Conservation (phyloP, 2,888 invertebrate species). For the Orthosia gracilis region DNA sequence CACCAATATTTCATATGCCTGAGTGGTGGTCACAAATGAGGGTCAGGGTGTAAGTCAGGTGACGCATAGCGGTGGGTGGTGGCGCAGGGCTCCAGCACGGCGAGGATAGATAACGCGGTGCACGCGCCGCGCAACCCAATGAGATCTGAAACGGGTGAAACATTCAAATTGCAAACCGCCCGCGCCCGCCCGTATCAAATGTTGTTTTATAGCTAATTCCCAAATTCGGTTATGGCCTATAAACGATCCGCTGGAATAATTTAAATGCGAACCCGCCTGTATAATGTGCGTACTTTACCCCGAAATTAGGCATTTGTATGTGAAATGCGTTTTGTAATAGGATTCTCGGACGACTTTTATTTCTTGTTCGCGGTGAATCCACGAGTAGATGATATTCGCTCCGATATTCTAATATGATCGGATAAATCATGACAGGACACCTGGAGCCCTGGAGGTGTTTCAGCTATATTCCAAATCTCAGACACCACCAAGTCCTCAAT, state of each 20-base stretch:
- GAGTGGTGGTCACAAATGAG: neutral
- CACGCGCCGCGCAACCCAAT: constrained; percentile 89
- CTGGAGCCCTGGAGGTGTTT: too few relatives aligned
- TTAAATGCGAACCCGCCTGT: constrained; percentile 90
- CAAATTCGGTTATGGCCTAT: constrained; percentile 91
- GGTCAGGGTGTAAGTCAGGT: constrained; percentile 25
- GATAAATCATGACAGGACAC: neutral
- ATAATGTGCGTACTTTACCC: constrained; percentile 90
- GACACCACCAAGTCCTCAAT: too few relatives aligned
- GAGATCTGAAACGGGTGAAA: constrained; percentile 87
- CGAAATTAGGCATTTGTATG: constrained; percentile 91
- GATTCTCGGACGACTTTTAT: constrained; percentile 87
- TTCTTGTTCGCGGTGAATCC: constrained; percentile 76
- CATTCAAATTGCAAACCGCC: constrained; percentile 90
- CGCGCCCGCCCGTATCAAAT: constrained; percentile 91
- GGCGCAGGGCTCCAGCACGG: constrained; percentile 31
- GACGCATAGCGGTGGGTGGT: constrained; percentile 23
- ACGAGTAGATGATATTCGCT: constrained; percentile 66
- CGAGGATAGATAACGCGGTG: constrained; percentile 78
- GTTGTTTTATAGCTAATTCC: constrained; percentile 92
- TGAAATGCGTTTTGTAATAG: constrained; percentile 90
- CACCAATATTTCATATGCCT: neutral
- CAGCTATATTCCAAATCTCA: too few relatives aligned
- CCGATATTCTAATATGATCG: constrained; percentile 55
- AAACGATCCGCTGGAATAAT: constrained; percentile 91